These are phyloP conservation scores for Syngnathus scovelli DNA, from an alignment of 2,113 vertebrate genomes.

Conservation along the genomic window DNA sequence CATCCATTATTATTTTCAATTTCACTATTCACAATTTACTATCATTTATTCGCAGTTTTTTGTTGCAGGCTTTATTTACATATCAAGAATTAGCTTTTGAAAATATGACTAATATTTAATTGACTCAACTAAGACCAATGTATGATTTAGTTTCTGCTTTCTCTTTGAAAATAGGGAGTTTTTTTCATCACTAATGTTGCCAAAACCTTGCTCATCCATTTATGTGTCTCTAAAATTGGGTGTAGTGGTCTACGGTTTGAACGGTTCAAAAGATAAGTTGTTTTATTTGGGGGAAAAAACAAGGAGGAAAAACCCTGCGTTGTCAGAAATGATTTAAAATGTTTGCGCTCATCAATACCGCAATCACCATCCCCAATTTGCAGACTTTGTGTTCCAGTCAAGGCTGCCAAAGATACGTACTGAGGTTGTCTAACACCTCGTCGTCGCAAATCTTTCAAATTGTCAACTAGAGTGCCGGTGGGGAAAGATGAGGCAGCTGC, in stretches of 20 bases:
- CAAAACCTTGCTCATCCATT: neutral
- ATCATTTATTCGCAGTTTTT: neutral
- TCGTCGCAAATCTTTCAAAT: conserved; percentile 8
- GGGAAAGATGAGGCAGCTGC: conserved; percentile 3
- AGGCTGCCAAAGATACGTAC: conserved; percentile 1
- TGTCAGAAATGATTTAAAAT: conserved; percentile 17
- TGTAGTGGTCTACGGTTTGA: neutral
- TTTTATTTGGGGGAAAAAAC: neutral
- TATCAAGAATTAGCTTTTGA: neutral
- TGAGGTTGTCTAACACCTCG: conserved; percentile 16
- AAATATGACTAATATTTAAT: neutral
- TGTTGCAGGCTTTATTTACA: neutral
- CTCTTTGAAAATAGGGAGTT: neutral
- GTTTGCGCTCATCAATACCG: conserved; percentile 3
- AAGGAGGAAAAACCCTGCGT: neutral
- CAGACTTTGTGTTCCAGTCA: conserved; percentile 14
- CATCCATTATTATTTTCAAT: no score
- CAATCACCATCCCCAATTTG: conserved; percentile 3
- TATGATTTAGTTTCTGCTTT: neutral
- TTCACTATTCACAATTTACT: no score
- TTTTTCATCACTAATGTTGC: neutral
- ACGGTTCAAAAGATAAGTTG: neutral
- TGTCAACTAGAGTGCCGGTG: conserved; percentile 3
- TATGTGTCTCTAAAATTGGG: neutral
- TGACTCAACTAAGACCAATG: neutral